A percentile compares a stretch with the other conserved stretches of the same genome.
These are phyloP conservation scores for Thysanoteuthis rhombus DNA, from an alignment of 2,888 invertebrate species.

Conservation along the genomic window DNA sequence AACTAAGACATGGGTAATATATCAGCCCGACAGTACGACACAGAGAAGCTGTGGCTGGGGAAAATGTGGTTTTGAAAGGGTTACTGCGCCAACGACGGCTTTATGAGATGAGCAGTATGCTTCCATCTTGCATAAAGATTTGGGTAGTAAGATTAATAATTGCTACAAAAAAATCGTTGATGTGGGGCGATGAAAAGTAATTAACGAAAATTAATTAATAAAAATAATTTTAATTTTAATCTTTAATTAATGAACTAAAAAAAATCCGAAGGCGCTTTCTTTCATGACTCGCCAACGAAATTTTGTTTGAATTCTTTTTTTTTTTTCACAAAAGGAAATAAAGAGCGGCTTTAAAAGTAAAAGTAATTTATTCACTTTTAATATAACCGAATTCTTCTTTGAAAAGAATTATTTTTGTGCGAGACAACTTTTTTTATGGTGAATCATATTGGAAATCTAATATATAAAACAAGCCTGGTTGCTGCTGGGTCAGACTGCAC, in stretches of 20 bases:
- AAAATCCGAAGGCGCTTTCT: neutral
- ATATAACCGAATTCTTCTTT: neutral
- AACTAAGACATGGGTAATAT: no score
- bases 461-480: no score
- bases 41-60: no score
- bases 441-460: neutral
- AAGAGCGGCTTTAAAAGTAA: neutral
- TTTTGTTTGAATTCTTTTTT: neutral
- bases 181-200: conserved; percentile 12
- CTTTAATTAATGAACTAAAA: neutral
- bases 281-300: neutral
- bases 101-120: neutral
- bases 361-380: neutral
- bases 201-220: neutral
- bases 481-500: no score
- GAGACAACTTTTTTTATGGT: neutral
- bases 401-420: neutral
- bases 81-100: neutral
- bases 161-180: neutral
- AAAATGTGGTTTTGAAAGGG: neutral
- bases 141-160: neutral
- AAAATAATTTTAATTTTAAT: neutral
- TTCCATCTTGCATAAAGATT: neutral
- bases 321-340: neutral
- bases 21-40: no score